phyloP scores from a whole-genome alignment of 2,888 invertebrate genomes.

The Orthonevra nobilis region DNA sequence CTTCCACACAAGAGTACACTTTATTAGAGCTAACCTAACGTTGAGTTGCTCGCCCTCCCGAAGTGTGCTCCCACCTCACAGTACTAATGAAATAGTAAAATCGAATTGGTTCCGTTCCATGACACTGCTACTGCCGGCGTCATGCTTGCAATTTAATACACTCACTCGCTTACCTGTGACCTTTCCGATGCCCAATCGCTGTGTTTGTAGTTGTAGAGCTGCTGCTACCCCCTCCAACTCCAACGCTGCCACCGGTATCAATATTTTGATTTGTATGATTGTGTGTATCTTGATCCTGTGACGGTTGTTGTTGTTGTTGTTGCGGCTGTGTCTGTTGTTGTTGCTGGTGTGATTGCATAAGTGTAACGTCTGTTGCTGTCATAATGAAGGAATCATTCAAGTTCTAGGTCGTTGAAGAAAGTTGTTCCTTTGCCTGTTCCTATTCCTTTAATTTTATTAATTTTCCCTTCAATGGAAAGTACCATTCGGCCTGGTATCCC shows the following conservation, averaged over 20 bases:
- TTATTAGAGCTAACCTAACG: conserved; percentile 12
- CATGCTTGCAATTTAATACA: conserved; percentile 81
- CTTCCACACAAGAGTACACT: background rate
- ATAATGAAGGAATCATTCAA: conserved; percentile 74
- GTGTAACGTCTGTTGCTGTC: conserved; percentile 72
- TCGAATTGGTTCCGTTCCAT: conserved; percentile 72
- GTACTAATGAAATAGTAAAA: conserved; percentile 73
- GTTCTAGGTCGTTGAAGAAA: conserved; percentile 43
- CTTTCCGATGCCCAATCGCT: conserved; percentile 84
- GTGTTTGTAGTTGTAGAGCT: conserved; percentile 73
- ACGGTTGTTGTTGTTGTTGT: conserved; percentile 61
- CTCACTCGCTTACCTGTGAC: conserved; percentile 82
- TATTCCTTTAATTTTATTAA: background rate
- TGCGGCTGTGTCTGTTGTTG: conserved; percentile 63
- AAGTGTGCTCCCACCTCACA: background rate
- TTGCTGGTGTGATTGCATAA: conserved; percentile 54
- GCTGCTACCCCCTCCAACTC: conserved; percentile 73
- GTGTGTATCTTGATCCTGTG: conserved; percentile 65
- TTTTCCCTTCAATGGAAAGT: background rate
- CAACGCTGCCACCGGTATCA: conserved; percentile 74
- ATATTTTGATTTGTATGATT: conserved; percentile 56
- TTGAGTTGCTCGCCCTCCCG: background rate
- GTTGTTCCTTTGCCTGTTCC: conserved; percentile 4
- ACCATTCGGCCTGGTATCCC: conserved; percentile 21
- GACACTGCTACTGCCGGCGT: conserved; percentile 80